These are phyloP conservation scores for Felis catus DNA, from an alignment of 2,113 vertebrate genomes.

Conservation along the genomic window DNA sequence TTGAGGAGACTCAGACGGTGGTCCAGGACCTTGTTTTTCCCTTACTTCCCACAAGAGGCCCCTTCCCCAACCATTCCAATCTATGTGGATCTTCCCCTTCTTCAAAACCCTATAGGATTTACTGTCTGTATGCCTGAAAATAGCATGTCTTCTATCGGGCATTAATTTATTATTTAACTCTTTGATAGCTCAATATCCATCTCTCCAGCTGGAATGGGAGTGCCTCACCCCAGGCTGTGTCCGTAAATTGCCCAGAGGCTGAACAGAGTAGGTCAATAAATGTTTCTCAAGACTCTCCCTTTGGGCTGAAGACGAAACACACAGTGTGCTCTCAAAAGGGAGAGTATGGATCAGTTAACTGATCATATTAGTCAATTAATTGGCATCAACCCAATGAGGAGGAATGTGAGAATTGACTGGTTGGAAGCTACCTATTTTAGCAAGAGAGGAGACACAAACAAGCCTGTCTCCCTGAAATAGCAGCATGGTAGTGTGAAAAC, in stretches of 20 bases:
- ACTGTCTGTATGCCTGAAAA: neutral
- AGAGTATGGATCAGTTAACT: neutral
- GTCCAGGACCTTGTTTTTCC: slow-evolving; percentile 20
- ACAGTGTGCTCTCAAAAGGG: neutral
- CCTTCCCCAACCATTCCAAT: neutral
- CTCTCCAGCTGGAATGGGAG: neutral
- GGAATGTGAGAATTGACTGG: neutral
- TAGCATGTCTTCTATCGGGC: neutral
- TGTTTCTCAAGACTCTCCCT: slow-evolving; percentile 7
- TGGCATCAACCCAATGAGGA: neutral
- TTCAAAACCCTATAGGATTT: slow-evolving; percentile 7
- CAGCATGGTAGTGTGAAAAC: neutral
- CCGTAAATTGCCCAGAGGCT: neutral
- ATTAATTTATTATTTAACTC: slow-evolving; percentile 47
- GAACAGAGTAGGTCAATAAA: neutral
- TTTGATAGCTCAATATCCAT: neutral
- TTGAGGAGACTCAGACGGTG: slow-evolving; percentile 42
- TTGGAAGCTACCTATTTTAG: neutral
- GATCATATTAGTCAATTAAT: neutral
- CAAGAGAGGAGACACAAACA: neutral
- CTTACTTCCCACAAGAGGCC: neutral
- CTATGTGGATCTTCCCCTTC: neutral
- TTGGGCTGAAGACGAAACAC: neutral
- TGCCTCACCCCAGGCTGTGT: neutral
- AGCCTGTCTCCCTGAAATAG: neutral